Conservation (phyloP, 2,888 invertebrate genomes). For the Epistrophe grossulariae region DNA sequence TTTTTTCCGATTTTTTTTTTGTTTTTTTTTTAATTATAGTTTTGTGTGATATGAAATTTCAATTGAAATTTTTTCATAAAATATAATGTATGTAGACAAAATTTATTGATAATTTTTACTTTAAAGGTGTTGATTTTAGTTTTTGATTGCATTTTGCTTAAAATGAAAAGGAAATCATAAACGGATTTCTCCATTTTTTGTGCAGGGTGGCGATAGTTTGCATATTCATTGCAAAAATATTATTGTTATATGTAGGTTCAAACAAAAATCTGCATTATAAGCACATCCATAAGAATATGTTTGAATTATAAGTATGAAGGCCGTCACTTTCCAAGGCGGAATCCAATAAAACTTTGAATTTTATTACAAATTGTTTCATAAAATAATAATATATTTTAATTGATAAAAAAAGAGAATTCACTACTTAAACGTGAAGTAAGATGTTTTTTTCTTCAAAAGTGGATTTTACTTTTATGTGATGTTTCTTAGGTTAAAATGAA, state of each 20-base stretch:
- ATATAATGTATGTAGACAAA: background rate
- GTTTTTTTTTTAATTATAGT: background rate
- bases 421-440: too few relatives aligned
- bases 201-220: background rate
- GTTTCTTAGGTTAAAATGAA: too few relatives aligned
- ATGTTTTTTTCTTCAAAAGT: too few relatives aligned
- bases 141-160: conserved; percentile 10
- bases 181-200: background rate
- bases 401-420: too few relatives aligned
- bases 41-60: conserved; percentile 40
- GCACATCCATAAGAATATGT: background rate
- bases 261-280: background rate
- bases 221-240: background rate
- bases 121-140: conserved; percentile 44
- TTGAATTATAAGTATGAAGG: background rate
- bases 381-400: too few relatives aligned
- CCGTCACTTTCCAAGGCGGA: background rate
- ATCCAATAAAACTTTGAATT: background rate
- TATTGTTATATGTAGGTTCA: background rate
- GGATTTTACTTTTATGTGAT: too few relatives aligned
- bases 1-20: background rate
- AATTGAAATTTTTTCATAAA: conserved; percentile 21
- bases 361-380: too few relatives aligned
- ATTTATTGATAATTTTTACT: conserved; percentile 44
- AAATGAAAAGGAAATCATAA: background rate